phyloP scores from a whole-genome alignment of 2,797 vertebrate species.

The Trichosurus vulpecula region DNA sequence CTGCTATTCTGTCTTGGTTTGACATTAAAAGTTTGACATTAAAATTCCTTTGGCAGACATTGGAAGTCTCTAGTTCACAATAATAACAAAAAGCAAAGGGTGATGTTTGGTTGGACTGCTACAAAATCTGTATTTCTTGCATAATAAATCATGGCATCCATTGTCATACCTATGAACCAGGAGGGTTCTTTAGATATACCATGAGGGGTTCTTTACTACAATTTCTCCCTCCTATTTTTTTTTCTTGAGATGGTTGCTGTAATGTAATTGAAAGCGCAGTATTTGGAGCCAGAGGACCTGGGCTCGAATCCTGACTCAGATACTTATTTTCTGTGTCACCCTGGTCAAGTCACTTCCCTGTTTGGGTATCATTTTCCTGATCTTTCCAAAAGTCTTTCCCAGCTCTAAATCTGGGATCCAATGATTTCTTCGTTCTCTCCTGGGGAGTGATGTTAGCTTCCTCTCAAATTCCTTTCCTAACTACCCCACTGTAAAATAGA shows the following conservation, averaged over 20 bases:
- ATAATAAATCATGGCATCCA: neutral
- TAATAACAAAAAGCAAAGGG: constrained; percentile 58
- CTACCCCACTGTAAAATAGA: neutral
- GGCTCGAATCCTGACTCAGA: neutral
- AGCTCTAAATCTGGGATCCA: neutral
- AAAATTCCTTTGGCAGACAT: constrained; percentile 67
- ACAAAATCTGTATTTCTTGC: constrained; percentile 41
- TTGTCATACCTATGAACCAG: neutral
- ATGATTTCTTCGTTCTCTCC: constrained; percentile 13
- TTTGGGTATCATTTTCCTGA: neutral
- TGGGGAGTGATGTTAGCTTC: neutral
- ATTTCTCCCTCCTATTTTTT: neutral
- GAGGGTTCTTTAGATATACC: neutral
- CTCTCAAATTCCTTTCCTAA: neutral
- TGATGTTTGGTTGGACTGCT: constrained; percentile 43
- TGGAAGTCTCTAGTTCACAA: constrained; percentile 66
- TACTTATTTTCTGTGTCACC: neutral
- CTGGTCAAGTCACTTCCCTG: neutral
- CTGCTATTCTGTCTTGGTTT: constrained; percentile 66
- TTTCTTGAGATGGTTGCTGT: neutral
- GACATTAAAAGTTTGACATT: constrained; percentile 75
- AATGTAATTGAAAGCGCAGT: neutral
- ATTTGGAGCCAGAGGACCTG: neutral
- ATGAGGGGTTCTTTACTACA: neutral
- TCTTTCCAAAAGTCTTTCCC: neutral